Evolutionary conservation across 2,888 invertebrate genomes (phyloP).

Genomic region (Campoplex capitator): DNA sequence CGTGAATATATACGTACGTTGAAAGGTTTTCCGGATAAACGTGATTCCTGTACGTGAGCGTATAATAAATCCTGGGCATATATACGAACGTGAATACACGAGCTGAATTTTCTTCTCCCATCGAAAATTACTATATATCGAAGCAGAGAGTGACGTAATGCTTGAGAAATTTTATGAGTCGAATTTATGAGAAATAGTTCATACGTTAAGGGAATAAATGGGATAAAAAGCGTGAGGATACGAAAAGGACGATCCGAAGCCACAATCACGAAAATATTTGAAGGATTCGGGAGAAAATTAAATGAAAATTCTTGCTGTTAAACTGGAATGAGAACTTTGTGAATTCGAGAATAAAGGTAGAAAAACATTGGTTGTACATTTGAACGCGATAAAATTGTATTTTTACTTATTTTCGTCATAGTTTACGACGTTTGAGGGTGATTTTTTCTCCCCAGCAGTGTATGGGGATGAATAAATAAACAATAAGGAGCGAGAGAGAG

Average conservation of each 20-base stretch:
- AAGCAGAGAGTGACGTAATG: not conserved
- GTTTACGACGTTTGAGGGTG: not conserved
- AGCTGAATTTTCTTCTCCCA: conserved; percentile 8
- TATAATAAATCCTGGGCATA: conserved; percentile 12
- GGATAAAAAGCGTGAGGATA: not conserved
- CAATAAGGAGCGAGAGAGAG: not conserved
- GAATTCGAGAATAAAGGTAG: not conserved
- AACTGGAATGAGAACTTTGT: not conserved
- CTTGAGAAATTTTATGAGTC: conserved; percentile 5
- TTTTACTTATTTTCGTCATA: no score
- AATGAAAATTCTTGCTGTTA: not conserved
- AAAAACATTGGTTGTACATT: no score
- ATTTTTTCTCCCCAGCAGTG: not conserved
- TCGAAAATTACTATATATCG: conserved; percentile 1
- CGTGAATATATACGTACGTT: conserved; percentile 19
- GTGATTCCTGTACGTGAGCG: not conserved
- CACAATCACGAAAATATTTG: not conserved
- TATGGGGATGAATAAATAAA: not conserved
- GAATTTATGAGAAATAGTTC: conserved; percentile 8
- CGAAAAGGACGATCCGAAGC: no score
- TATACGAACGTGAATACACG: not conserved
- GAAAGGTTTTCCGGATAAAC: conserved; percentile 33
- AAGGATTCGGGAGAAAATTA: not conserved
- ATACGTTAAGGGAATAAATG: not conserved
- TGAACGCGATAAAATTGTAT: no score